A percentile compares a stretch with the other conserved stretches of the same genome.
phyloP scores from a whole-genome alignment of 2,888 invertebrate genomes.

The Papilio elwesi region DNA sequence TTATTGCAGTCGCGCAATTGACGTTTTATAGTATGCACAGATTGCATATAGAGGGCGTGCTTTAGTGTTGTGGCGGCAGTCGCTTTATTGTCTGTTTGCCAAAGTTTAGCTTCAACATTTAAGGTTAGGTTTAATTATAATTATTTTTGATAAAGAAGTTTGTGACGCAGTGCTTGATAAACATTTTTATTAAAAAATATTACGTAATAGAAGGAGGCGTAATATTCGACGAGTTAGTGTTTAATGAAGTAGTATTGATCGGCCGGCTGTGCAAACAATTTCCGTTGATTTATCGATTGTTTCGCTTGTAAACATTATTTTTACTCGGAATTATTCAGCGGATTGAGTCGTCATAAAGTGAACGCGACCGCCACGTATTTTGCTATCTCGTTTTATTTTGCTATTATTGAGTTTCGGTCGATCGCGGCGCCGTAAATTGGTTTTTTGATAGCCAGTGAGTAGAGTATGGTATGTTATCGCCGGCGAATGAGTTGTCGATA shows the following conservation, averaged over 20 bases:
- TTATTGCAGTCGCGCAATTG: constrained; percentile 24
- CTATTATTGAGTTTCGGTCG: constrained; percentile 51
- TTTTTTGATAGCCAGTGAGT: constrained; percentile 51
- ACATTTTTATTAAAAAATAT: background rate
- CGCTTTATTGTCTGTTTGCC: background rate
- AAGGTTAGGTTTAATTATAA: background rate
- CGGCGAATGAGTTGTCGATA: constrained; percentile 54
- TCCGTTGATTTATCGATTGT: constrained; percentile 61
- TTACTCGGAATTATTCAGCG: constrained; percentile 57
- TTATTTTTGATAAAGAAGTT: background rate
- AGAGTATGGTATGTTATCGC: constrained; percentile 65
- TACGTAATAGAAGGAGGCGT: background rate
- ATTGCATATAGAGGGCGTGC: constrained; percentile 20
- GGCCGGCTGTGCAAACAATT: constrained; percentile 64
- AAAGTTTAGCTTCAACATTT: background rate
- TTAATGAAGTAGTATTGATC: constrained; percentile 47
- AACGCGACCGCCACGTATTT: constrained; percentile 47
- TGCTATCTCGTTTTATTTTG: constrained; percentile 50
- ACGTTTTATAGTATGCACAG: constrained; percentile 9
- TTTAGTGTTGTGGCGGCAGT: background rate
- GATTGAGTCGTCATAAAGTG: constrained; percentile 52
- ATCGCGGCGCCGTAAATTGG: constrained; percentile 41
- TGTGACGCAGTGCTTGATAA: background rate
- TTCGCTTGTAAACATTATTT: constrained; percentile 56
- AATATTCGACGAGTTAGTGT: constrained; percentile 8